A percentile compares a stretch with the other conserved stretches of the same genome.
These are phyloP conservation scores for Exephanes ischioxanthus DNA, from an alignment of 2,888 invertebrate genomes.

Conservation along the genomic window DNA sequence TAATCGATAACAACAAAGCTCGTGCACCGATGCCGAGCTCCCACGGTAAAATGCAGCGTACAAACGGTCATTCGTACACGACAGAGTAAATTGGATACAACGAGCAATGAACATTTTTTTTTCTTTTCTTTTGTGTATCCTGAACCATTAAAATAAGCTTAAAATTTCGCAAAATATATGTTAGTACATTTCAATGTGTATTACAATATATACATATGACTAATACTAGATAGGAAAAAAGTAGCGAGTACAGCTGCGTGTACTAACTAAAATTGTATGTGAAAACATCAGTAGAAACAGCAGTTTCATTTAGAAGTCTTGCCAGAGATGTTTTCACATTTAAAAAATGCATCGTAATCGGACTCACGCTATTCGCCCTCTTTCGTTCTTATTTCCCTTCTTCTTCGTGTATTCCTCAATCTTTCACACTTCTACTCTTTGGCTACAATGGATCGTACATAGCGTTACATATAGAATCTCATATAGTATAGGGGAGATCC, in stretches of 20 bases:
- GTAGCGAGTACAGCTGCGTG: not conserved
- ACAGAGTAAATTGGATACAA: slow-evolving; percentile 30
- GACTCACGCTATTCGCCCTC: slow-evolving; percentile 11
- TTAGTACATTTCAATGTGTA: not conserved
- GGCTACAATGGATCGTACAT: slow-evolving; percentile 30
- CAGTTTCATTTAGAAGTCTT: not conserved
- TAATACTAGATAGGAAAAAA: slow-evolving; percentile 25
- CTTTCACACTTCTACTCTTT: slow-evolving; percentile 40
- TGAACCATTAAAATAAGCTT: not conserved
- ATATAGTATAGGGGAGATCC: not conserved
- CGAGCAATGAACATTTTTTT: not conserved
- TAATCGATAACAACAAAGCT: slow-evolving; percentile 71
- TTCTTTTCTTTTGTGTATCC: slow-evolving; percentile 22
- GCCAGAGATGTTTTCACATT: not conserved
- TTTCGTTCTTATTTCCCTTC: not conserved
- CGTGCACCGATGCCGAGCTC: slow-evolving; percentile 27
- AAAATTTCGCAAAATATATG: slow-evolving; percentile 3
- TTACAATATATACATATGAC: slow-evolving; percentile 11
- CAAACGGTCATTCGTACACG: slow-evolving; percentile 64
- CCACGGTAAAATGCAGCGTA: slow-evolving; percentile 54
- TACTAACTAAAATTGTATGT: not conserved
- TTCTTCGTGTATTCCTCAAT: not conserved
- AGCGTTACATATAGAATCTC: slow-evolving; percentile 19
- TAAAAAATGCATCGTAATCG: slow-evolving; percentile 13
- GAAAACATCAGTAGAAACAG: not conserved